phyloP scores from a whole-genome alignment of 2,888 invertebrate species.

The Anarsia innoxiella region DNA sequence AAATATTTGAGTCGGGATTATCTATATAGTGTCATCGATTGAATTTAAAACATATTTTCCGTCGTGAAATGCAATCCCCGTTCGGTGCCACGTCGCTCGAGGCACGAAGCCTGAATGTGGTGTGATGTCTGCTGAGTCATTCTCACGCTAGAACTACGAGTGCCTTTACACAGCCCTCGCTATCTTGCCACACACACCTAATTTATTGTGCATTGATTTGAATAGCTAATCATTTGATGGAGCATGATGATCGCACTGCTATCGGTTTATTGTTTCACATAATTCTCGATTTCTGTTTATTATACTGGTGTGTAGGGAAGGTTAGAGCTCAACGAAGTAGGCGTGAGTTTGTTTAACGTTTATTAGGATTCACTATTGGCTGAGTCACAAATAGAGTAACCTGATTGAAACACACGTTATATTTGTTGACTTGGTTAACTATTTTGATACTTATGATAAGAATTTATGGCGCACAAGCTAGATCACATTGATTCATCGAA shows the following conservation, averaged over 20 bases:
- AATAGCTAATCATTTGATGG: constrained; percentile 6
- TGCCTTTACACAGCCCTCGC: constrained; percentile 15
- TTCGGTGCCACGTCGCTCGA: constrained; percentile 44
- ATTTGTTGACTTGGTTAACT: too few relatives aligned
- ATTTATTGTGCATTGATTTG: constrained; percentile 3
- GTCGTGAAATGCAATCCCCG: constrained; percentile 45
- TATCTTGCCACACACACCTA: constrained; percentile 21
- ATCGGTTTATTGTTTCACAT: neutral
- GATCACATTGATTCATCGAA: too few relatives aligned
- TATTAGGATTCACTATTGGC: neutral
- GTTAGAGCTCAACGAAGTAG: neutral
- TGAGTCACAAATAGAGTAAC: neutral
- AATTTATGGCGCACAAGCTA: too few relatives aligned
- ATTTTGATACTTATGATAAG: too few relatives aligned
- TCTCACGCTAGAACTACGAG: constrained; percentile 14
- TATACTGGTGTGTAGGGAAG: neutral
- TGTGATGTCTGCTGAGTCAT: constrained; percentile 40
- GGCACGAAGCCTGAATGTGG: constrained; percentile 35
- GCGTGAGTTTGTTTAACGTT: neutral
- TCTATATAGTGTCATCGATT: constrained; percentile 27
- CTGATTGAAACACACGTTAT: too few relatives aligned
- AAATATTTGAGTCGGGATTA: too few relatives aligned
- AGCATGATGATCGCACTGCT: too few relatives aligned
- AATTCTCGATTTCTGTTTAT: neutral
- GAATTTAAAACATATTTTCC: constrained; percentile 28